Percentiles rank a stretch among this genome's conserved stretches.
Conservation (phyloP, 2,113 vertebrate species). For the Ursus arctos region DNA sequence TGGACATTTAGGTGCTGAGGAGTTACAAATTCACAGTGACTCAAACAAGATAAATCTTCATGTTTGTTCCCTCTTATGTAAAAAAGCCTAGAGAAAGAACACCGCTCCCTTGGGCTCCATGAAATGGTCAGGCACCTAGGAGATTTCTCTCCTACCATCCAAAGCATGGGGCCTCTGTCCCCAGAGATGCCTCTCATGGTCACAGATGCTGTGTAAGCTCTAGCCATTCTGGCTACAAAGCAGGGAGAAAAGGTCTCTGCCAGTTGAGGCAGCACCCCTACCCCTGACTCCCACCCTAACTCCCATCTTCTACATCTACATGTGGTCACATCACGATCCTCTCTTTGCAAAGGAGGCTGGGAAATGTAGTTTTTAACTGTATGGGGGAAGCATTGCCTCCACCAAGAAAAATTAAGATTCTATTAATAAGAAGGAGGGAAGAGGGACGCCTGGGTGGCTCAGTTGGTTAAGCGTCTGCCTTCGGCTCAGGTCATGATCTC, state of each 20-base stretch:
- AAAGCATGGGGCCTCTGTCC: not conserved
- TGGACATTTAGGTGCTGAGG: not conserved
- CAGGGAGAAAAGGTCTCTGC: not conserved
- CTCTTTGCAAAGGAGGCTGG: conserved; percentile 11
- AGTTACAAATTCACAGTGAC: not conserved
- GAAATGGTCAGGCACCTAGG: not conserved
- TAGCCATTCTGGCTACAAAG: not conserved
- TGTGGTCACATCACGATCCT: not conserved
- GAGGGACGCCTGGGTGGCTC: no score
- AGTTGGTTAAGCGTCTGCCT: no score
- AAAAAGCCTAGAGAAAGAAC: not conserved
- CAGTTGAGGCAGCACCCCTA: not conserved
- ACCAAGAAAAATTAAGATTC: conserved; percentile 3
- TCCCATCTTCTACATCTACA: not conserved
- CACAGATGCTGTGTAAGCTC: not conserved
- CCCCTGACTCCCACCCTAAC: not conserved
- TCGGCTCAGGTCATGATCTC: no score
- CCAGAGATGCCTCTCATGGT: not conserved
- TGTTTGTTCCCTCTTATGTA: not conserved
- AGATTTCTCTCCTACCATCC: not conserved
- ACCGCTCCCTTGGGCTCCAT: not conserved
- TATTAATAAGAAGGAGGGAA: not conserved
- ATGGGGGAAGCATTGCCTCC: not conserved
- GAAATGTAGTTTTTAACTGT: conserved; percentile 21
- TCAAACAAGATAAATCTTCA: not conserved